Base-by-base conservation (phyloP, 2,888 invertebrate genomes). In the Euplagia quadripunctaria region DNA sequence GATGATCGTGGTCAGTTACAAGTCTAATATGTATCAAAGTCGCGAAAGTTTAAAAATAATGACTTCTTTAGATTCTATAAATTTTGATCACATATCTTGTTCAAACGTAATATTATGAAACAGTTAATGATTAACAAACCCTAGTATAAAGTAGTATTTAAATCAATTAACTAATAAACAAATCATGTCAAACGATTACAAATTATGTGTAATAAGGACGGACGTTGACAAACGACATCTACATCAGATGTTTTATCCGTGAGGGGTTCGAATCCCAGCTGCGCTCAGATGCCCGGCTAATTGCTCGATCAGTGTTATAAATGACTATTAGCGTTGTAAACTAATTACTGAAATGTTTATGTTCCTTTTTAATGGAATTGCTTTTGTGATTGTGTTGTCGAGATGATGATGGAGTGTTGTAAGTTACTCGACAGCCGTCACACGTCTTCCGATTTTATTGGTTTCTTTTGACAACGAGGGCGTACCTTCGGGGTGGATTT, bases 211-310 rank as follows among this genome's bases (percentile, higher is more conserved):
- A 77, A 78, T 78, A 78, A 77, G 73, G 79, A 74, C 74, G 73
- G 88, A 87, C 88, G 82, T 83, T 86, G 88, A 90, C 84, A 87
- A 89, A 90, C 83, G 86, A 85, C 83, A 83, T 78, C 82, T 80
- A 78, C 82, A 79, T 80, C 80, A 79, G 83, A 81, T 78, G 76
- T 78, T 75, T 78, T 79, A 75, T 73, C 81, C 73, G 84, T 76
- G 78, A 76, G 63, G 82, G 80, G 84, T 87, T 84, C 82, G 83
- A 83, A 79, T 83, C 85, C 84, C 85, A 79, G 77, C 81, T 84
- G 85, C 70, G 84, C 85, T 70, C 89, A 90, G 89, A 87, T 89
- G 90, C 73, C 80, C 78, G 73, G 71, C 83, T 89, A 90, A 91
- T 90, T 86, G 84, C 82, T 77, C 82, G 82, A 85, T 83, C 82